These are phyloP conservation scores for Catamblyrhynchus diadema DNA, from an alignment of 2,797 vertebrate species.

Conservation along the genomic window DNA sequence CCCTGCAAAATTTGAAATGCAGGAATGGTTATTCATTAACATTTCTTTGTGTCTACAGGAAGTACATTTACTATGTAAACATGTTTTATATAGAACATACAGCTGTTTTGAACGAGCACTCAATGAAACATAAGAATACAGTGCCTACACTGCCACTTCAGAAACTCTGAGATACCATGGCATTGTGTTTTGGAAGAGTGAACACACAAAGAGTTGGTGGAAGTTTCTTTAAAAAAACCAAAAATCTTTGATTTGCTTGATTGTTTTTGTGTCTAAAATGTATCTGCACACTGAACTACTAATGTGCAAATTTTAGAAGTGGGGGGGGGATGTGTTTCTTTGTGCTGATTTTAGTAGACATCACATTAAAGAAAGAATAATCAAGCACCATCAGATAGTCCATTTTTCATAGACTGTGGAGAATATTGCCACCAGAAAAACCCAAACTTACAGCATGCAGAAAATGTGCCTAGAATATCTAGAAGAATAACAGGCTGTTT, in stretches of 20 bases:
- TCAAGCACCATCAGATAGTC: not conserved
- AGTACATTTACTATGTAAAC: constrained; percentile 65
- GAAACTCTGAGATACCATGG: not conserved
- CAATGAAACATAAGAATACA: constrained; percentile 43
- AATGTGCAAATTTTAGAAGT: not conserved
- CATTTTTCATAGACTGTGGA: not conserved
- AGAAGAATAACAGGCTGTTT: not conserved
- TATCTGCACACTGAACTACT: not conserved
- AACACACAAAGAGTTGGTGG: not conserved
- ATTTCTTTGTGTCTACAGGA: constrained; percentile 60
- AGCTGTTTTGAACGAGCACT: constrained; percentile 51
- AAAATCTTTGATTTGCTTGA: not conserved
- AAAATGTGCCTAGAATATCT: not conserved
- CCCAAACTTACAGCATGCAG: fast-evolving
- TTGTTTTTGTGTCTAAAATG: not conserved
- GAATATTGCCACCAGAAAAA: not conserved
- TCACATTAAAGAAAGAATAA: not conserved
- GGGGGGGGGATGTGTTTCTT: not conserved
- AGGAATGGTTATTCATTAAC: constrained; percentile 61
- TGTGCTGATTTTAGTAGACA: not conserved
- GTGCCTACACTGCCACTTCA: constrained; percentile 38
- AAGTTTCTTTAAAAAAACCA: not conserved
- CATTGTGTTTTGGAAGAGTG: constrained; percentile 6
- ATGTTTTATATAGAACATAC: constrained; percentile 57
- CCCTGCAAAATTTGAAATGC: constrained; percentile 57